Evolutionary conservation across 2,797 vertebrate genomes (phyloP).

Genomic region (Lepidocolaptes lacrymiger): DNA sequence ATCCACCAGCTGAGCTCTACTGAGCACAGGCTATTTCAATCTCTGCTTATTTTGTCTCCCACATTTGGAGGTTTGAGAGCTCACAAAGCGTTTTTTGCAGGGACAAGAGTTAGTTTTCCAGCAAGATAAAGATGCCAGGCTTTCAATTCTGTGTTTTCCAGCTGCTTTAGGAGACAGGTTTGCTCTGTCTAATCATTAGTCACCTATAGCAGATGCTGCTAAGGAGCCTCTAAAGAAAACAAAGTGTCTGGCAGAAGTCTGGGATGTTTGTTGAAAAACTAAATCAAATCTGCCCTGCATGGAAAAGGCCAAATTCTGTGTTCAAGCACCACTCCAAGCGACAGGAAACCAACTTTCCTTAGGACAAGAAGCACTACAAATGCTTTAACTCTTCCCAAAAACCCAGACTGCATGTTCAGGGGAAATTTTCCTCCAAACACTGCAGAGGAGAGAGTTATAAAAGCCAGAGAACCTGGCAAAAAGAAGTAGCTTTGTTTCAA

Average conservation of each 20-base stretch:
- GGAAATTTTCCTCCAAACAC: neutral
- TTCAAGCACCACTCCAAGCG: neutral
- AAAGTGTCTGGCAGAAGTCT: neutral
- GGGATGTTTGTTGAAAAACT: neutral
- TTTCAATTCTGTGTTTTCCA: neutral
- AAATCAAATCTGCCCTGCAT: neutral
- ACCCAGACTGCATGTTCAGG: neutral
- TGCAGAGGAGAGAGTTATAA: neutral
- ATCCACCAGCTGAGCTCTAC: neutral
- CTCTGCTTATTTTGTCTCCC: conserved; percentile 5
- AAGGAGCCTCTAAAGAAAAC: neutral
- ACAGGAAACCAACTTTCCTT: neutral
- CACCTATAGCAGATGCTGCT: neutral
- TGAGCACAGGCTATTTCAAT: neutral
- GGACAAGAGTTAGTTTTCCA: neutral
- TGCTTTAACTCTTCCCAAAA: neutral
- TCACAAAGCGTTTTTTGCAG: neutral
- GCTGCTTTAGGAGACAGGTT: neutral
- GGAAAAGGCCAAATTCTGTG: neutral
- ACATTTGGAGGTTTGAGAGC: neutral
- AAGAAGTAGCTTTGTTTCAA: conserved; percentile 1
- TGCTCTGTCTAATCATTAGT: neutral
- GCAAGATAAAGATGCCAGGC: neutral
- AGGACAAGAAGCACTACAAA: neutral
- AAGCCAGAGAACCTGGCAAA: conserved; percentile 16